Conservation (phyloP, 2,113 vertebrate species). For the Rana temporaria region DNA sequence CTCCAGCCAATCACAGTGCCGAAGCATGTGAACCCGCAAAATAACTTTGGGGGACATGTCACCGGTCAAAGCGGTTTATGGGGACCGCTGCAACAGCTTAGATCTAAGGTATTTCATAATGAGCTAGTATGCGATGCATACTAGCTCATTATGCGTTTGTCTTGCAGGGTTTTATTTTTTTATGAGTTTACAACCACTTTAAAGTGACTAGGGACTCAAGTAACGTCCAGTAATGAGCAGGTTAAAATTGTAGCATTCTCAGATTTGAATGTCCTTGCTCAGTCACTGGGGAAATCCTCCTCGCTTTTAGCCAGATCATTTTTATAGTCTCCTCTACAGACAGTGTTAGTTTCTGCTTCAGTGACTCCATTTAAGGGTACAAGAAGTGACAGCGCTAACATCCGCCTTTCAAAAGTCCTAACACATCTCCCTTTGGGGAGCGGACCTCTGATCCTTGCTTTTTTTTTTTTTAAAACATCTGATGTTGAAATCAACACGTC, state of each 20-base stretch:
- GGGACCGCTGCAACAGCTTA: too few relatives aligned
- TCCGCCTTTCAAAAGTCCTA: conserved; percentile 51
- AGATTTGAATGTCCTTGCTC: conserved; percentile 36
- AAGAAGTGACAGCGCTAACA: conserved; percentile 53
- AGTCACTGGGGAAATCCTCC: conserved; percentile 34
- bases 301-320: conserved; percentile 37
- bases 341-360: conserved; percentile 48
- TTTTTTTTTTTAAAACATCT: conserved; percentile 31
- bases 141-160: too few relatives aligned
- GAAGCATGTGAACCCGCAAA: too few relatives aligned
- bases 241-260: conserved; percentile 14
- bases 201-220: too few relatives aligned
- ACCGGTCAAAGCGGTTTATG: too few relatives aligned
- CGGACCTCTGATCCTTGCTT: conserved; percentile 5
- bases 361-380: conserved; percentile 9
- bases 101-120: too few relatives aligned
- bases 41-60: too few relatives aligned
- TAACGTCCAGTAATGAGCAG: background rate
- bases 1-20: too few relatives aligned
- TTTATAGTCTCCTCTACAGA: conserved; percentile 36
- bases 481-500: conserved; percentile 2
- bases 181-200: too few relatives aligned
- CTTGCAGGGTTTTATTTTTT: too few relatives aligned
- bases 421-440: conserved; percentile 39
- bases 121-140: too few relatives aligned